Percentiles rank a stretch among this genome's conserved stretches.
These are phyloP conservation scores for Melanostigma gelatinosum DNA, from an alignment of 2,113 vertebrate genomes.

Conservation along the genomic window DNA sequence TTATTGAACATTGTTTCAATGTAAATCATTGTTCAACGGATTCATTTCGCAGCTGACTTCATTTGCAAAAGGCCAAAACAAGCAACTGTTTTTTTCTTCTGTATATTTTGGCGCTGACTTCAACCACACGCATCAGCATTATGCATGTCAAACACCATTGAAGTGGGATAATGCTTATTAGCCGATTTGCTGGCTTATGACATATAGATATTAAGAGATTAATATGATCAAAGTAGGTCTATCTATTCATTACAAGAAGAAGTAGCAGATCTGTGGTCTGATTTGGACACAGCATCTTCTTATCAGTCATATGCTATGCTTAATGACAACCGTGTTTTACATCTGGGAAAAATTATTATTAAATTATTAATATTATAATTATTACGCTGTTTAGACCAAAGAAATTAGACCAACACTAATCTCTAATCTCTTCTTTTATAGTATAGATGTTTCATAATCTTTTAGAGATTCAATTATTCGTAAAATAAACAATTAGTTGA, in stretches of 20 bases:
- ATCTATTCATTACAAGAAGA: not conserved
- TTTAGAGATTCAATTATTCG: not conserved
- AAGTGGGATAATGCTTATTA: not conserved
- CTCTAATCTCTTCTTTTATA: not conserved
- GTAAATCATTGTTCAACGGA: not conserved
- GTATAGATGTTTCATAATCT: not conserved
- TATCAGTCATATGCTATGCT: not conserved
- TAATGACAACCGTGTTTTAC: not conserved
- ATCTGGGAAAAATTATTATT: not conserved
- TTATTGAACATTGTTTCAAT: not conserved
- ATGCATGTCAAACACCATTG: not conserved
- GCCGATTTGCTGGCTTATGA: not conserved
- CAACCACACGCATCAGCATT: no score
- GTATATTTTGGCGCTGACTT: not conserved
- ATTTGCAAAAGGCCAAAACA: not conserved
- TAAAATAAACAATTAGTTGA: not conserved
- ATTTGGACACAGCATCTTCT: not conserved
- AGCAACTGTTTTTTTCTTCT: not conserved
- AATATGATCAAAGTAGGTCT: not conserved
- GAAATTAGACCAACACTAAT: not conserved
- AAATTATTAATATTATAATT: no score
- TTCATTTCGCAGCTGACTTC: conserved; percentile 1
- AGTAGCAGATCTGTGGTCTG: not conserved
- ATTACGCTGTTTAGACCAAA: not conserved
- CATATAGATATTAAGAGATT: not conserved